These are phyloP conservation scores for Willisornis vidua DNA, from an alignment of 2,113 vertebrate species.

Conservation along the genomic window DNA sequence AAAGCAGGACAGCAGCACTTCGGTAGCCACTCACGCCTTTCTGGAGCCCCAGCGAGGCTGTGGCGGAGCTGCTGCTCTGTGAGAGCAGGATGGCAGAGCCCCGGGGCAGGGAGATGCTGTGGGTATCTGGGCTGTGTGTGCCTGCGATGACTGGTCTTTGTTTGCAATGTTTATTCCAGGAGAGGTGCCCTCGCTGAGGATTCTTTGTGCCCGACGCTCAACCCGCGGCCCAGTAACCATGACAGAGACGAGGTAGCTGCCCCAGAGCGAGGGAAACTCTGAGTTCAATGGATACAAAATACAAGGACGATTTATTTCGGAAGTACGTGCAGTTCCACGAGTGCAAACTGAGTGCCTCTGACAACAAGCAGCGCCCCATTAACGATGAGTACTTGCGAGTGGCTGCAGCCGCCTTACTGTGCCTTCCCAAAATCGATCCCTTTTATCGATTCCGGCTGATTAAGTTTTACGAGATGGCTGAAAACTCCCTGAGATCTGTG, in stretches of 20 bases:
- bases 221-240: slow-evolving; percentile 37
- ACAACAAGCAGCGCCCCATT: slow-evolving; percentile 73
- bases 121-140: background rate
- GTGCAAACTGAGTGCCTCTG: slow-evolving; percentile 82
- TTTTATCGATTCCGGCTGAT: slow-evolving; percentile 91
- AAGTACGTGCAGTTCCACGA: slow-evolving; percentile 94
- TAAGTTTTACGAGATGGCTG: slow-evolving; percentile 92
- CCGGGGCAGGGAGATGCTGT: background rate
- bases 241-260: slow-evolving; percentile 75
- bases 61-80: background rate
- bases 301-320: slow-evolving; percentile 95
- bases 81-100: background rate
- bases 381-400: slow-evolving; percentile 86
- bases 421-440: slow-evolving; percentile 90
- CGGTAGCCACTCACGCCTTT: background rate
- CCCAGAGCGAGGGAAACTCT: slow-evolving; percentile 42
- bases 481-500: slow-evolving; percentile 86
- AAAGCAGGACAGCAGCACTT: background rate
- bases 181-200: background rate
- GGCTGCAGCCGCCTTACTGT: slow-evolving; percentile 90
- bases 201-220: background rate
- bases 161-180: slow-evolving; percentile 34
- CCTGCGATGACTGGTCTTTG: background rate
- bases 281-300: slow-evolving; percentile 94
- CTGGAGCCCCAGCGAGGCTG: background rate